A percentile compares a stretch with the other conserved stretches of the same genome.
phyloP scores from a whole-genome alignment of 2,113 vertebrate genomes.

The Lichenostomus cassidix region DNA sequence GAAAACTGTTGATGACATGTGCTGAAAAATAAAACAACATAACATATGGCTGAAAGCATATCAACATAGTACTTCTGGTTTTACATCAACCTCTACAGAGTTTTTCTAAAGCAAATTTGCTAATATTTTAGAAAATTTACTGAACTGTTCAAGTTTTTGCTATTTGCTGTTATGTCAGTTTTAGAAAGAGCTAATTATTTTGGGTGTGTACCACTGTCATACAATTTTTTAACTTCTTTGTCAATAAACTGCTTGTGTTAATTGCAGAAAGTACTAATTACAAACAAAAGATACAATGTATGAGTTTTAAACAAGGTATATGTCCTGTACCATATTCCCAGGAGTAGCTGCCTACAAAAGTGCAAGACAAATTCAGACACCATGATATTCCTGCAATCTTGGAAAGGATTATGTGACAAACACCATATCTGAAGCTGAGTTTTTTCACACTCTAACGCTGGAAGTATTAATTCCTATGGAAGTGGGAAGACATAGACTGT shows the following conservation, averaged over 20 bases:
- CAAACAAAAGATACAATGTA: neutral
- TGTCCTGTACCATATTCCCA: neutral
- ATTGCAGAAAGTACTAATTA: neutral
- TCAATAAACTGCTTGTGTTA: neutral
- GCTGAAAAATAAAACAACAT: slow-evolving; percentile 60
- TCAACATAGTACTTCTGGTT: slow-evolving; percentile 3
- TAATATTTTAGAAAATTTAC: slow-evolving; percentile 41
- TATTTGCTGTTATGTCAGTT: neutral
- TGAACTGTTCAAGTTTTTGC: neutral
- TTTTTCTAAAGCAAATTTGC: slow-evolving; percentile 1
- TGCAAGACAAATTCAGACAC: neutral
- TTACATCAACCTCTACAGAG: neutral
- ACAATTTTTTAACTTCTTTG: neutral
- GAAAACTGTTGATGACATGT: slow-evolving; percentile 59
- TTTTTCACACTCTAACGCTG: neutral
- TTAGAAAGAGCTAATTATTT: neutral
- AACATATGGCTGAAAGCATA: slow-evolving; percentile 58
- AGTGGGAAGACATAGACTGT: neutral
- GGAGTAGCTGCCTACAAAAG: neutral
- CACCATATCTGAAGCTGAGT: rapidly evolving
- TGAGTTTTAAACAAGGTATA: neutral
- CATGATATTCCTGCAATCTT: neutral
- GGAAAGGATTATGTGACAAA: neutral
- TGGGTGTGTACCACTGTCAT: neutral
- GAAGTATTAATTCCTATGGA: neutral